Base-by-base conservation (phyloP, 2,113 vertebrate genomes). In the Bettongia penicillata region DNA sequence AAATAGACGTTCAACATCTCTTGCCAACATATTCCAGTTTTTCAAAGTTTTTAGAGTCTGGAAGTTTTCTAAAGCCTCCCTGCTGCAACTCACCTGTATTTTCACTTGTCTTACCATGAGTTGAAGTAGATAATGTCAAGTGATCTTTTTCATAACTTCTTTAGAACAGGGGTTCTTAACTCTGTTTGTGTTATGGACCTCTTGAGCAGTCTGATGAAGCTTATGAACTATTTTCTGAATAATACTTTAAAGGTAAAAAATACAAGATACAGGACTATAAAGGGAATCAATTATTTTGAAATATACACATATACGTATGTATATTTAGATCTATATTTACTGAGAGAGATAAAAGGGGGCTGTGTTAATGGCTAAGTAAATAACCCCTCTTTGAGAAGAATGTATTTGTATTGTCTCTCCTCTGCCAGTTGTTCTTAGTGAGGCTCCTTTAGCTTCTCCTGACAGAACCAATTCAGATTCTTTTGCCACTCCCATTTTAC, bases 51-150 rank as follows among this genome's bases (percentile, higher is more conserved):
- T 0, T 90, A 51, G 89, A 90, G 22, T 90, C 48, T 25, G 50
- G 3, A 90, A 31, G 90, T 50, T 28, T 51, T 90, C 28, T 8
- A 37, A 95, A 25, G 8, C 3, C 0, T n/a, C 9, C 12, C 84
- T 94, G 7, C 47, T 94, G 93, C 49, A 91, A 92, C 93, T 94
- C 24, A 95, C 49, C 6, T 10, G 43, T 8, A 43, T 94, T 77
- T 93, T 91, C 1, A 84, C 31, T 92, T 91, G 25, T 19, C 94
- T 48, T 31, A 51, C 47, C 7, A 31, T 92, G 50, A 89, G 90
- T 93, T 93, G 16, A 89, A 93, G 91, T 3, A 24, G 0, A 16
- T 31, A 47, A 31, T 51, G 19, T 19, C 90, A 92, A 37, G 47
- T 28, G 2, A 3, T 93, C 28, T 19, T 84, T 92, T 93, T 95